Percentiles rank a stretch among this genome's conserved stretches.
Evolutionary conservation across 2,797 vertebrate species (phyloP).

Genomic region (Melanotaenia boesemani): DNA sequence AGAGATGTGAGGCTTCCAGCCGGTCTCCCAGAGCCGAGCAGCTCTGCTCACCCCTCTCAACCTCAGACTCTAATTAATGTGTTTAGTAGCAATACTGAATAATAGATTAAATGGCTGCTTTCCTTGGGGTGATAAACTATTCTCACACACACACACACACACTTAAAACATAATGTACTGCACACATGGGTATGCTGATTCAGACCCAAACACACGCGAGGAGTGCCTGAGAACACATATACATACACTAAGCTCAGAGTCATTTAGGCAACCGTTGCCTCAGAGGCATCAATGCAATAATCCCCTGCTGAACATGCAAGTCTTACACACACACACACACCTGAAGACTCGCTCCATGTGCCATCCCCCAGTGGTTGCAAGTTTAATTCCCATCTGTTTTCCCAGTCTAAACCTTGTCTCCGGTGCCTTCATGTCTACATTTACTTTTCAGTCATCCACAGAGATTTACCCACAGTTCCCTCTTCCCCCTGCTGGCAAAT

Average conservation of each 20-base stretch:
- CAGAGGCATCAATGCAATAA: slow-evolving; percentile 47
- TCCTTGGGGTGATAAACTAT: slow-evolving; percentile 26
- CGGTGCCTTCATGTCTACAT: slow-evolving; percentile 6
- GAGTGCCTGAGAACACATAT: not conserved
- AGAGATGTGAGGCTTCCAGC: slow-evolving; percentile 7
- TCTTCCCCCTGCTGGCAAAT: slow-evolving; percentile 6
- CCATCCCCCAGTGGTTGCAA: not conserved
- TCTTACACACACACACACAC: slow-evolving; percentile 28
- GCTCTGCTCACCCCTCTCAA: slow-evolving; percentile 9
- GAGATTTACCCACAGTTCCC: slow-evolving; percentile 30
- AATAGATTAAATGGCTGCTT: slow-evolving; percentile 63
- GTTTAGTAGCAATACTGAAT: slow-evolving; percentile 58
- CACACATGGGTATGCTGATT: slow-evolving; percentile 5
- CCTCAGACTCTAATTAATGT: slow-evolving; percentile 55
- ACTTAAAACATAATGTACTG: not conserved
- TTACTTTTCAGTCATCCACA: slow-evolving; percentile 27
- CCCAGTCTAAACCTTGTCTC: slow-evolving; percentile 17
- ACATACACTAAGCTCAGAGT: slow-evolving; percentile 29
- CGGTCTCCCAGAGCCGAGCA: not conserved
- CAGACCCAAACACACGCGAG: slow-evolving; percentile 5
- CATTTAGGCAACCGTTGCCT: slow-evolving; percentile 49
- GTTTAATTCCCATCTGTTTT: slow-evolving; percentile 34
- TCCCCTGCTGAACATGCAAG: slow-evolving; percentile 47
- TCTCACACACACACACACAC: slow-evolving; percentile 15
- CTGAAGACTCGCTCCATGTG: not conserved